phyloP scores from a whole-genome alignment of 2,888 invertebrate genomes.

The Bunonema sp. region DNA sequence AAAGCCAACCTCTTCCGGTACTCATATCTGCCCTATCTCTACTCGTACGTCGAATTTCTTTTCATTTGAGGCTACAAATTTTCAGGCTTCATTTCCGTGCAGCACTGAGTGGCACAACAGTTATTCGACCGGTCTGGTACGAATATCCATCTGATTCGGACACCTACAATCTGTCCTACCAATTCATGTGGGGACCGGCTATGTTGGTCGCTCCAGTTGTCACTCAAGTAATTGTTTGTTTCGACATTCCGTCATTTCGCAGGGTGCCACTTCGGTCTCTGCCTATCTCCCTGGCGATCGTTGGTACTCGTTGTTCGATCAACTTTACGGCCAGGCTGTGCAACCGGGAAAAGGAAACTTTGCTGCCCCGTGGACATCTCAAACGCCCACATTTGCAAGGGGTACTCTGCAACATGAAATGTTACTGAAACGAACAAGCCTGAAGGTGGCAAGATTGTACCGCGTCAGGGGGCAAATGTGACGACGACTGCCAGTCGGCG shows the following conservation, averaged over 20 bases:
- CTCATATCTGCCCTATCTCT: slow-evolving; percentile 22
- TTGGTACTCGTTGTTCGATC: slow-evolving; percentile 40
- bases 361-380: slow-evolving; percentile 16
- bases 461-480: slow-evolving; percentile 45
- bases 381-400: slow-evolving; percentile 13
- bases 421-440: not conserved
- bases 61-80: not conserved
- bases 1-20: slow-evolving; percentile 22
- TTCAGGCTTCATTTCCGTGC: slow-evolving; percentile 27
- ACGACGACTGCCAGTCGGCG: slow-evolving; percentile 47
- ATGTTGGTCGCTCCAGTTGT: slow-evolving; percentile 31
- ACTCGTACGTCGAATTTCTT: slow-evolving; percentile 8
- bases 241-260: not conserved
- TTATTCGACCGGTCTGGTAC: slow-evolving; percentile 31
- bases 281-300: slow-evolving; percentile 1
- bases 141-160: slow-evolving; percentile 25
- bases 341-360: slow-evolving; percentile 17
- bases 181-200: slow-evolving; percentile 32
- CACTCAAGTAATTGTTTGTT: slow-evolving; percentile 6
- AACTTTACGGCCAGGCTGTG: slow-evolving; percentile 6
- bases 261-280: not conserved
- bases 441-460: slow-evolving; percentile 53
- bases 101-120: slow-evolving; percentile 22
- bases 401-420: not conserved
- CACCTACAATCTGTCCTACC: slow-evolving; percentile 13